Evolutionary conservation across 2,113 vertebrate genomes (phyloP).

Genomic region (Protobothrops mucrosquamatus): DNA sequence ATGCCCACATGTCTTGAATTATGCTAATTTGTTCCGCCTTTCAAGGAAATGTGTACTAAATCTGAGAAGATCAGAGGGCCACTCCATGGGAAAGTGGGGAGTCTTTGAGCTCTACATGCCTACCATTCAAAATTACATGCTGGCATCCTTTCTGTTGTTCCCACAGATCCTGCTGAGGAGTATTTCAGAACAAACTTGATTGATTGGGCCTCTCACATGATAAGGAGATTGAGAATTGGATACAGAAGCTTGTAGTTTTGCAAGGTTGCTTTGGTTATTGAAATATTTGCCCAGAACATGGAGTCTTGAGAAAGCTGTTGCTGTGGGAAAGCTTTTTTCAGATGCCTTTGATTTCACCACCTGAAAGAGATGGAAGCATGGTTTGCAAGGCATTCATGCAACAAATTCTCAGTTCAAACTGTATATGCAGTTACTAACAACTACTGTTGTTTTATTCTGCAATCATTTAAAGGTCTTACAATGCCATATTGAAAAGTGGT

Average conservation of each 20-base stretch:
- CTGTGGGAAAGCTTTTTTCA: slow-evolving; percentile 62
- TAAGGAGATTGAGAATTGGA: slow-evolving; percentile 73
- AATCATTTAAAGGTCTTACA: neutral
- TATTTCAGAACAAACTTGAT: slow-evolving; percentile 94
- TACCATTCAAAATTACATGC: slow-evolving; percentile 38
- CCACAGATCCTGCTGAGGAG: slow-evolving; percentile 90
- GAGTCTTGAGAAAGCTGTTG: slow-evolving; percentile 69
- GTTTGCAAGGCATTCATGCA: slow-evolving; percentile 37
- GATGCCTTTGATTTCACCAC: slow-evolving; percentile 80
- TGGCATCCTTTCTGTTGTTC: slow-evolving; percentile 41
- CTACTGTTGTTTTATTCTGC: neutral
- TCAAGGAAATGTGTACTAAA: slow-evolving; percentile 33
- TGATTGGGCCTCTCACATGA: slow-evolving; percentile 88
- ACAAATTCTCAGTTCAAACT: slow-evolving; percentile 2
- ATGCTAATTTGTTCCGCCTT: neutral
- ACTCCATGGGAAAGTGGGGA: slow-evolving; percentile 6
- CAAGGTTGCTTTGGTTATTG: slow-evolving; percentile 55
- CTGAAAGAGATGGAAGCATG: slow-evolving; percentile 71
- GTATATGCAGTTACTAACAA: neutral
- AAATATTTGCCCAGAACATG: slow-evolving; percentile 64
- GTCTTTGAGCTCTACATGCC: neutral
- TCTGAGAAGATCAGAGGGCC: slow-evolving; percentile 12
- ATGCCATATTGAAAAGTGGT: neutral
- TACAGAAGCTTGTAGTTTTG: slow-evolving; percentile 53
- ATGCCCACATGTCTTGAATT: slow-evolving; percentile 12